Base-by-base conservation (phyloP, 1,140 invertebrate species). In the Brachionus sp. region DNA sequence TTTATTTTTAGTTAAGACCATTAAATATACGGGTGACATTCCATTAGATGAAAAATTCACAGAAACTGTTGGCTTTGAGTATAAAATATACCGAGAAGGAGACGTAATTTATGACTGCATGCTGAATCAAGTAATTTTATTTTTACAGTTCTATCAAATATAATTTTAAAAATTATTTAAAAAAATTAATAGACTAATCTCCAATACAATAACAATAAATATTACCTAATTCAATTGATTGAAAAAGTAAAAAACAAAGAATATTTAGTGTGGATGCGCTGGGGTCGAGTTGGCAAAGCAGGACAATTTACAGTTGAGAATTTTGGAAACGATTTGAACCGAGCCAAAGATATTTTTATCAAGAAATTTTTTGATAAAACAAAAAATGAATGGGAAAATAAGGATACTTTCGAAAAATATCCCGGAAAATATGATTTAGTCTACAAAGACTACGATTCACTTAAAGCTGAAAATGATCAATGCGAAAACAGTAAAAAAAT, bases 401-500 rank as follows among this genome's bases (percentile, higher is more conserved):
- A 35, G 23, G 75, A 78, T 3, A n/a, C 33, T 19, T 82, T 82
- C 44, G 50, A 44, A 82, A 82, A 82, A 53, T 66, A 33, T 68
- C 62, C 80, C 5, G 80, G 80, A n/a, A 82, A 82, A 68, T 82
- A 82, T 23, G 80, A 82, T 23, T 53, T 66, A 13, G 80, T 82
- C 12, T 16, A 46, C 16, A 50, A 50, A 19, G 62, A 82, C 33
- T 66, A 68, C 37, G 39, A 82, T 37, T 46, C 62, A 25, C 29
- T 62, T 16, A 57, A 62, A 23, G 42, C 33, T 23, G 77, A 80
- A 10, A n/a, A 33, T 13, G 50, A 16, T 2, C 46, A 80, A 29
- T 5, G 6, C 0, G 19, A 80, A 66, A 33, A 62, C 3, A 62
- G 57, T 84, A 16, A 84, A 90, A 57, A 57, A 19, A 16, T 9